Base-by-base conservation (phyloP, 2,113 vertebrate genomes). In the Oxygymnocypris stewartii region DNA sequence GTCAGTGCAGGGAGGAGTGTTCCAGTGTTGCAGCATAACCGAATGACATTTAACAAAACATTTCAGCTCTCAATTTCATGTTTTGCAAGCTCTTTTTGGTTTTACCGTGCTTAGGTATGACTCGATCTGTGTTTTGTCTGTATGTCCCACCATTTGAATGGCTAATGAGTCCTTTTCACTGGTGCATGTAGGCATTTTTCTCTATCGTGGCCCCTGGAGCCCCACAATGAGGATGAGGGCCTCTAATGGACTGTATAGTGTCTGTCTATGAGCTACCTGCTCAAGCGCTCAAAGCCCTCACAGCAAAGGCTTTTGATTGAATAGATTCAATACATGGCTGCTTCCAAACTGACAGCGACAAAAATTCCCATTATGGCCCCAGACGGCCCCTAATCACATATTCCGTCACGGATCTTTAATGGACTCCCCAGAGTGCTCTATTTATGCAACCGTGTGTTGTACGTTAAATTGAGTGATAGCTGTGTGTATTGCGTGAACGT, bases 161-260 rank as follows among this genome's bases (percentile, higher is more conserved):
- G 71, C 86, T 91, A 91, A 92, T 92, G 89, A 86, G 87, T 85
- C 87, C 59, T 76, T 87, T 89, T 87, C 80, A 13, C 18, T 44
- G 67, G 75, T 59, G 85, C 69, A 84, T 3, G 87, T 67, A 51
- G 57, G 44, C 42, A 69, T 65, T 14, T 35, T 47, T 84, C 87
- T 89, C 82, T 18, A 23, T 11, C 78, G 3, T 13, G 80, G 61
- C 47, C 85, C 87, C n/a, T 67, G 23, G 65, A 86, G 90, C 85
- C 90, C 81, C 84, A 88, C 88, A 84, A 86, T 69, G 85, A 10
- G 2, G 79, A 77, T 25, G 88, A 75, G 54, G 54, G 75, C 80
- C 79, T 90, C 88, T 91, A 80, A 91, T 89, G 81, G 54, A 69
- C 80, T 88, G 83, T 79, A 40, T 40, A 82, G 49, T 3, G 51